Evolutionary conservation across 2,113 vertebrate genomes (phyloP).

Genomic region (Bufo bufo): DNA sequence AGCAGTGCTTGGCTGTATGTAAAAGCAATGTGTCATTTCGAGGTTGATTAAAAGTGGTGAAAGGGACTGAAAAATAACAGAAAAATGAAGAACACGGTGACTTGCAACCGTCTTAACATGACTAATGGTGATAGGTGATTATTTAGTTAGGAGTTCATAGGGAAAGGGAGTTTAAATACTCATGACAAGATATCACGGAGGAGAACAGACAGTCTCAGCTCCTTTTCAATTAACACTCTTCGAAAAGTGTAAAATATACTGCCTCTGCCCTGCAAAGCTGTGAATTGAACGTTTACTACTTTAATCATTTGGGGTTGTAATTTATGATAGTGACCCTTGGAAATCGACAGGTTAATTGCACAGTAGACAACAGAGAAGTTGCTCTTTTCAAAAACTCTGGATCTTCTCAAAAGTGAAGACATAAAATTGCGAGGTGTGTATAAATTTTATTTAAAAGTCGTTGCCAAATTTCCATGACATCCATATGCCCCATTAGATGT

Average conservation of each 20-base stretch:
- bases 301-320: slow-evolving; percentile 26
- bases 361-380: background rate
- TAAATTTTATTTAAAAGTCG: background rate
- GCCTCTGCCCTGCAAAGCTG: background rate
- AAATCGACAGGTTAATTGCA: slow-evolving; percentile 18
- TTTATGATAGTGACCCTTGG: background rate
- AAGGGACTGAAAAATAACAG: slow-evolving; percentile 63
- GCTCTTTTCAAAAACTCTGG: background rate
- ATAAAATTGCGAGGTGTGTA: background rate
- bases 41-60: slow-evolving; percentile 55
- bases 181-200: slow-evolving; percentile 42
- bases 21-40: slow-evolving; percentile 42
- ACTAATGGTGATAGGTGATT: slow-evolving; percentile 63
- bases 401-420: background rate
- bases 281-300: background rate
- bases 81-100: slow-evolving; percentile 60
- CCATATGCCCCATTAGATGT: too few relatives aligned
- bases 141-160: slow-evolving; percentile 63
- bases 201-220: slow-evolving; percentile 22
- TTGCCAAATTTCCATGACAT: background rate
- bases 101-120: slow-evolving; percentile 60
- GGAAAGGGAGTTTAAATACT: slow-evolving; percentile 21
- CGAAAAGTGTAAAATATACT: slow-evolving; percentile 32
- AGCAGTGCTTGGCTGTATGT: slow-evolving; percentile 59
- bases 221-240: slow-evolving; percentile 48